phyloP scores from a whole-genome alignment of 2,888 invertebrate species.

The Ormyrus thymus region DNA sequence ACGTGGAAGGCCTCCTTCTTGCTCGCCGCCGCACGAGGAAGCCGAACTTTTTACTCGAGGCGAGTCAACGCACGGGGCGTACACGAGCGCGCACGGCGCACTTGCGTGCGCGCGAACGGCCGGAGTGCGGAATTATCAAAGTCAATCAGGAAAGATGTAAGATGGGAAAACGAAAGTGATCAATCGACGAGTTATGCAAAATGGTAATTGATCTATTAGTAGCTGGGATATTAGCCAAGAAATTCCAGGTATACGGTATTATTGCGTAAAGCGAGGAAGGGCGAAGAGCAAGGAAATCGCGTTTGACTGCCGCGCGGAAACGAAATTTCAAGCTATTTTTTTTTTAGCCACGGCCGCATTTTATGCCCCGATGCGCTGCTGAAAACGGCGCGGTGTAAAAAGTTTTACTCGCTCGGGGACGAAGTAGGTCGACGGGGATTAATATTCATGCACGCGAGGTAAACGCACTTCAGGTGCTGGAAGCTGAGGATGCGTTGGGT shows the following conservation, averaged over 20 bases:
- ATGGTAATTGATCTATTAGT: constrained; percentile 53
- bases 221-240: constrained; percentile 36
- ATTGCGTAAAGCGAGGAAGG: constrained; percentile 51
- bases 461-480: too few relatives aligned
- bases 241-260: constrained; percentile 26
- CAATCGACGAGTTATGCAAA: constrained; percentile 52
- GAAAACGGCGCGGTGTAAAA: neutral
- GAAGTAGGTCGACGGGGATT: too few relatives aligned
- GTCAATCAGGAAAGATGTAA: constrained; percentile 50
- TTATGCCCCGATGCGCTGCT: neutral
- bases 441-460: too few relatives aligned
- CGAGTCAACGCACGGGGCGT: constrained; percentile 1
- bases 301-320: constrained; percentile 9
- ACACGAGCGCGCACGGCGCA: neutral
- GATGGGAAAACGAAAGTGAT: constrained; percentile 52
- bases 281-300: constrained; percentile 44
- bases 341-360: constrained; percentile 32
- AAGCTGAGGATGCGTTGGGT: too few relatives aligned
- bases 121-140: constrained; percentile 38
- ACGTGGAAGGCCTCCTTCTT: constrained; percentile 3
- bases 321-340: constrained; percentile 23
- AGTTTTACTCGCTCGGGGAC: neutral
- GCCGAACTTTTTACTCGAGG: neutral
- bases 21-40: neutral
- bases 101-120: too few relatives aligned